Evolutionary conservation across 2,888 invertebrate species (phyloP).

Genomic region (Nomada lathburiana): DNA sequence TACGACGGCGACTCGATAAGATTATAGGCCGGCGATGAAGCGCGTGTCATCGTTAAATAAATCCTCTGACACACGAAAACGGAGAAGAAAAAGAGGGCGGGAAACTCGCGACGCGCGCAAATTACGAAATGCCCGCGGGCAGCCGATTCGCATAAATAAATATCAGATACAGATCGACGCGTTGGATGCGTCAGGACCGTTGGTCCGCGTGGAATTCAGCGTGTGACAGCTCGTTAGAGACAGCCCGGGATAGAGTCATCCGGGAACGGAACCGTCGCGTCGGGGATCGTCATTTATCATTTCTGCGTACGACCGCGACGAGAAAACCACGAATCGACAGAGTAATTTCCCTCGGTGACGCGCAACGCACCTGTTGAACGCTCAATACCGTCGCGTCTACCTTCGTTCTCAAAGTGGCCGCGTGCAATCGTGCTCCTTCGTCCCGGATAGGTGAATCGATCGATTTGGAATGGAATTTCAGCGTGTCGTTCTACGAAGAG

Average conservation of each 20-base stretch:
- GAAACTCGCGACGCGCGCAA: neutral
- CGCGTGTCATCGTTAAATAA: slow-evolving; percentile 39
- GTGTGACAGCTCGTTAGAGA: slow-evolving; percentile 59
- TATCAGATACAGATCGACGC: slow-evolving; percentile 57
- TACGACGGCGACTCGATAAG: slow-evolving; percentile 6
- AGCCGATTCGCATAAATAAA: slow-evolving; percentile 50
- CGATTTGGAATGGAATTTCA: neutral
- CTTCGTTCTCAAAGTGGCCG: neutral
- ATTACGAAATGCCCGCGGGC: no score
- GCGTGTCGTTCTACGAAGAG: neutral
- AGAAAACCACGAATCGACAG: slow-evolving; percentile 47
- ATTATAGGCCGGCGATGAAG: slow-evolving; percentile 22
- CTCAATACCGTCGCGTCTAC: neutral
- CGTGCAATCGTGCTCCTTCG: neutral
- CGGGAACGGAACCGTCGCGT: neutral
- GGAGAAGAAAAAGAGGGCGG: neutral
- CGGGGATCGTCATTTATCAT: slow-evolving; percentile 56
- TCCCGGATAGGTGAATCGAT: neutral
- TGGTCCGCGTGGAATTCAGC: slow-evolving; percentile 33
- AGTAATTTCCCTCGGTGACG: slow-evolving; percentile 31
- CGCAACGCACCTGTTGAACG: slow-evolving; percentile 13
- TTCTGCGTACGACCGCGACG: slow-evolving; percentile 28
- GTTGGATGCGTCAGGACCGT: slow-evolving; percentile 34
- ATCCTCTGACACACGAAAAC: neutral
- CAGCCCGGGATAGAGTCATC: slow-evolving; percentile 55